Evolutionary conservation across 1,140 invertebrate species (phyloP).

Genomic region (Pseudomyrmex sp.): DNA sequence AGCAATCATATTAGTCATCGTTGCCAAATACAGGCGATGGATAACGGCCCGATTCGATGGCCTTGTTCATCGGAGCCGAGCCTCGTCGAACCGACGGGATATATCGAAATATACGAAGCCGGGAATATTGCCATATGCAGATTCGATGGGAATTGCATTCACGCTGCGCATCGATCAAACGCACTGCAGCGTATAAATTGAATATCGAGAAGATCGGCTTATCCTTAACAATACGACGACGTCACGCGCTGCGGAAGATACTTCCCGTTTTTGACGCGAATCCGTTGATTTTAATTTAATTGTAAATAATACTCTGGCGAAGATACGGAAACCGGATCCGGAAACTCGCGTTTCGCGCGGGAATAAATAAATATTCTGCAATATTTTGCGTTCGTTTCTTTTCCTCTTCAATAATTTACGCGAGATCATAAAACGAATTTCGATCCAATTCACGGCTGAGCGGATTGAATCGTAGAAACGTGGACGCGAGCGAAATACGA

Average conservation of each 20-base stretch:
- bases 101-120: conserved; percentile 71
- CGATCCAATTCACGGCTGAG: conserved; percentile 53
- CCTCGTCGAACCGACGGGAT: conserved; percentile 44
- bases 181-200: conserved; percentile 74
- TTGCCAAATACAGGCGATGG: conserved; percentile 56
- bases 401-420: background rate
- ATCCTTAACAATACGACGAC: conserved; percentile 72
- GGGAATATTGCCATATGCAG: conserved; percentile 73
- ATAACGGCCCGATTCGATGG: conserved; percentile 56
- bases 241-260: conserved; percentile 47
- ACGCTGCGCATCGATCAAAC: conserved; percentile 71
- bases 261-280: background rate
- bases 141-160: conserved; percentile 75
- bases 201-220: conserved; percentile 76
- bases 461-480: background rate
- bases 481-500: conserved; percentile 38
- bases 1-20: conserved; percentile 52
- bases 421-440: conserved; percentile 40
- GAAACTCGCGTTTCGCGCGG: conserved; percentile 3
- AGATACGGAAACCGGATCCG: background rate
- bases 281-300: conserved; percentile 68
- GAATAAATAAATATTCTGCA: too few species aligned
- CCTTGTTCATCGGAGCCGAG: conserved; percentile 52
- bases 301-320: conserved; percentile 65
- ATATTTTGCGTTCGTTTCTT: background rate